Percentiles rank a stretch among this genome's conserved stretches.
phyloP scores from a whole-genome alignment of 2,888 invertebrate species.

The Chaitophorus viminalis region DNA sequence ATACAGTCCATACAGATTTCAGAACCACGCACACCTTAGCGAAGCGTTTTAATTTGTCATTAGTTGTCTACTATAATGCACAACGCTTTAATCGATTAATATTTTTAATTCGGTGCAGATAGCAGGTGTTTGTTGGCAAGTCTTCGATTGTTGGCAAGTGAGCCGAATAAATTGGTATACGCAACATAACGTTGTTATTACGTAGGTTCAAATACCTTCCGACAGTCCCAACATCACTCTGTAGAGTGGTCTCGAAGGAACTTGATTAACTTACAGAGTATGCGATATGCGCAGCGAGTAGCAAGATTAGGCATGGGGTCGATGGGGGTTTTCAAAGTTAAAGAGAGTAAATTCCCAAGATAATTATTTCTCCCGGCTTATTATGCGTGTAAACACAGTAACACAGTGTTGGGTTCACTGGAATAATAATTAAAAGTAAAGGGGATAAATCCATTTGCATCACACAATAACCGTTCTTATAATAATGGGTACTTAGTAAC shows the following conservation, averaged over 20 bases:
- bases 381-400: conserved; percentile 17
- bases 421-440: conserved; percentile 33
- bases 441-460: not conserved
- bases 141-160: conserved; percentile 4
- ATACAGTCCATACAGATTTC: no score
- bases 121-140: not conserved
- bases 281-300: not conserved
- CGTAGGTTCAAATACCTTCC: not conserved
- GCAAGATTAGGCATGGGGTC: not conserved
- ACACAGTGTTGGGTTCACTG: not conserved
- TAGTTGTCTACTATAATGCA: not conserved
- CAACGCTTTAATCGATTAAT: not conserved
- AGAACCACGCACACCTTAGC: not conserved
- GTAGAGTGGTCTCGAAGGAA: not conserved
- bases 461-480: not conserved
- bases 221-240: not conserved
- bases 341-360: not conserved
- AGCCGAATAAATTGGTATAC: not conserved
- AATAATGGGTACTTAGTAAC: not conserved
- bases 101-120: not conserved
- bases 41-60: not conserved
- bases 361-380: conserved; percentile 41
- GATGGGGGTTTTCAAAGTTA: not conserved
- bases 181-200: not conserved
- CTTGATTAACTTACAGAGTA: conserved; percentile 35